Conservation (phyloP, 2,888 invertebrate genomes). For the Crematogaster levior region DNA sequence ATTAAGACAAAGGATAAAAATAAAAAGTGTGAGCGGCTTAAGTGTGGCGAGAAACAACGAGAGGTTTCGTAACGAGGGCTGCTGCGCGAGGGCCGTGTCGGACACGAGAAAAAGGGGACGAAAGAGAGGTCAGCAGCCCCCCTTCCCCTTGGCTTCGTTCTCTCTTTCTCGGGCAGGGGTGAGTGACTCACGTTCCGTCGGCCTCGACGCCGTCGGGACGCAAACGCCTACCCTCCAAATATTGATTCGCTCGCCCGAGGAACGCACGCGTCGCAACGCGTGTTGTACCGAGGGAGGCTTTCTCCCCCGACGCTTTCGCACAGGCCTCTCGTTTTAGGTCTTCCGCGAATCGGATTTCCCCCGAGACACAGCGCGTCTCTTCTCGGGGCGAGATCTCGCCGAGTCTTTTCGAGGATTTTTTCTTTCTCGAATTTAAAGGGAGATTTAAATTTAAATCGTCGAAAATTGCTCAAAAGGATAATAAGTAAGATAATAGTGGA, state of each 20-base stretch:
- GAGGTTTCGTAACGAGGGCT: slow-evolving; percentile 49
- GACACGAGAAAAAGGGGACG: slow-evolving; percentile 61
- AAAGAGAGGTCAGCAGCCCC: slow-evolving; percentile 67
- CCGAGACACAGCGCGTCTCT: slow-evolving; percentile 13
- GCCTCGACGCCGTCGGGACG: slow-evolving; percentile 81
- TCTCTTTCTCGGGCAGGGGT: slow-evolving; percentile 69
- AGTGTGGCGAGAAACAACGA: slow-evolving; percentile 2
- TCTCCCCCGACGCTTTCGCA: slow-evolving; percentile 58
- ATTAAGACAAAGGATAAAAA: slow-evolving; percentile 5
- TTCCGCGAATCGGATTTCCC: slow-evolving; percentile 48
- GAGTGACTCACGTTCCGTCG: slow-evolving; percentile 84
- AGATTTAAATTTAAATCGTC: not conserved
- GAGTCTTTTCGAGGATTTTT: not conserved
- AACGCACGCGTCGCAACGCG: slow-evolving; percentile 73
- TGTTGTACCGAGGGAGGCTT: slow-evolving; percentile 66
- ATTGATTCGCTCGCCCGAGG: slow-evolving; percentile 81
- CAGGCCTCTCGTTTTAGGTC: slow-evolving; percentile 42
- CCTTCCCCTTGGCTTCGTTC: slow-evolving; percentile 51
- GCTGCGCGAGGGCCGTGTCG: slow-evolving; percentile 38
- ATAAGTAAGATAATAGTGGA: not conserved
- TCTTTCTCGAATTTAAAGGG: not conserved
- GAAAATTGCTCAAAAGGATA: no score
- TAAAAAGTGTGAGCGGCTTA: not conserved
- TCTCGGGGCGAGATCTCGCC: slow-evolving; percentile 4
- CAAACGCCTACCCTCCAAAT: slow-evolving; percentile 82